Evolutionary conservation across 2,797 vertebrate species (phyloP), one percentile per base, ranked within the genome.

Genomic region (Melanitta fusca): DNA sequence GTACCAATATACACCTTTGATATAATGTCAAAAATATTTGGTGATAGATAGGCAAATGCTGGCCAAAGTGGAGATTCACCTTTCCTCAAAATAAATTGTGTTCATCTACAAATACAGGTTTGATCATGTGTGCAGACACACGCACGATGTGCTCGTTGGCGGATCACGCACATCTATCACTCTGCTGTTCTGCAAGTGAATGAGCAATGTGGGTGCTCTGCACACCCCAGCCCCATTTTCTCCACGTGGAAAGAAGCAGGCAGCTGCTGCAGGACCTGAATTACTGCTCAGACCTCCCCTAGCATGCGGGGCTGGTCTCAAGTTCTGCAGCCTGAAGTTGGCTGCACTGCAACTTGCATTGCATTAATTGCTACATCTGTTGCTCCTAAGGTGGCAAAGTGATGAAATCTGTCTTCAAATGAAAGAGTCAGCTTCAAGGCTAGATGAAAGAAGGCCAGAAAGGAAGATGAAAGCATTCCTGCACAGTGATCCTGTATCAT

Each of bases 391-490:
- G 61, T 83, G 68, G 87, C 56, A 62, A 70, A 86, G 34, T 73
- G 74, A 89, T 64, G 57, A 81, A 81, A 92, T 73, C 39, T 68
- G 19, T 85, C 30, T 8, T 64, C 34, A 22, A 47, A 88, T 89
- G 38, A 69, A 85, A 81, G 81, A 80, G 38, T 34, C n/a, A 66
- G 30, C 53, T 88, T 58, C 70, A 43, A 93, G 61, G 38, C 27
- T 85, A 72, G 77, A 51, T 27, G 49, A 72, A 91, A 86, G 61
- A 53, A 82, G 45, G 25, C 21, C 45, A 84, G 49, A 73, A 79
- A 86, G 41, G 24, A 90, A 93, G 71, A 96, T 89, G 53, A 94
- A 94, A 93, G 74, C 65, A 65, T 43, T 80, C 68, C 56, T 82
- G 60, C 45, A 64, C n/a, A 57, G 20, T 43, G 28, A 53, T 79